Conservation (phyloP, 2,888 invertebrate genomes). For the Tiphia femorata region DNA sequence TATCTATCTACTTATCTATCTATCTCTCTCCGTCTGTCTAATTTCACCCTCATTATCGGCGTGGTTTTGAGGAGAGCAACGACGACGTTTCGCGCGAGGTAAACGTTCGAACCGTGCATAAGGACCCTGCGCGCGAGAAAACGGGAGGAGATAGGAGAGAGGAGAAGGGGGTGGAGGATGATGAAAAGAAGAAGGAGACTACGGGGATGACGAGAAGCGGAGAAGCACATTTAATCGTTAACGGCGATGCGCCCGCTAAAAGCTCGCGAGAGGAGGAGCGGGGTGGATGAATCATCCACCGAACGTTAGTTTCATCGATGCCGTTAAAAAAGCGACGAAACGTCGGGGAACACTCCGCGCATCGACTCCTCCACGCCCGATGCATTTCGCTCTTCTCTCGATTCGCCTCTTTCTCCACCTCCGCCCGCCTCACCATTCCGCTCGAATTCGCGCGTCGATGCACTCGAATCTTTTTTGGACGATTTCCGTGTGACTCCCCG, state of each 20-base stretch:
- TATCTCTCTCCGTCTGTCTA: slow-evolving; percentile 23
- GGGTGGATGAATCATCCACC: too few species aligned
- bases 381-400: neutral
- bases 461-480: too few species aligned
- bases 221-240: slow-evolving; percentile 38
- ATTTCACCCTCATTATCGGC: slow-evolving; percentile 36
- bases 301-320: too few species aligned
- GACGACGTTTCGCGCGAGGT: slow-evolving; percentile 27
- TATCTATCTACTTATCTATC: too few species aligned
- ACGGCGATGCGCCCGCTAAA: slow-evolving; percentile 40
- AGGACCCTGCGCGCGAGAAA: slow-evolving; percentile 15
- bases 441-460: too few species aligned
- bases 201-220: too few species aligned
- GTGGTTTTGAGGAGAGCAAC: slow-evolving; percentile 34
- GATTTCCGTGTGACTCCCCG: too few species aligned
- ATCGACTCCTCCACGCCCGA: neutral
- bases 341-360: neutral
- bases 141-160: slow-evolving; percentile 3
- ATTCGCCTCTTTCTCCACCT: too few species aligned
- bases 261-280: too few species aligned
- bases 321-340: slow-evolving; percentile 20
- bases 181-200: neutral
- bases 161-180: slow-evolving; percentile 1
- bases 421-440: too few species aligned
- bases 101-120: slow-evolving; percentile 28